Evolutionary conservation across 2,888 invertebrate species (phyloP), one percentile per base, ranked within the genome.

Genomic region (Eupsilia transversa): DNA sequence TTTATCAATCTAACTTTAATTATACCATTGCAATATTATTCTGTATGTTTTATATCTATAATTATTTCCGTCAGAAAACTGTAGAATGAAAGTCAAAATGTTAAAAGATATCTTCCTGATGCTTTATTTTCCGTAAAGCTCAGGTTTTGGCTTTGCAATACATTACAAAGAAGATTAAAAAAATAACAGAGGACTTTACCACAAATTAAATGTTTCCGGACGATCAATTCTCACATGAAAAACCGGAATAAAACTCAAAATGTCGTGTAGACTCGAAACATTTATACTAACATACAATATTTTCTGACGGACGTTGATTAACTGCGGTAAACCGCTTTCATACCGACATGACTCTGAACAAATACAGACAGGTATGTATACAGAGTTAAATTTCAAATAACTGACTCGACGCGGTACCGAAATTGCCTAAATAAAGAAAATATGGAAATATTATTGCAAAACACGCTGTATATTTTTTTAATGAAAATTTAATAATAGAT

Each of bases 321-420:
- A 66, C 68, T 54, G 54, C 23, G 66, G 73, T 78, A 30, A 78
- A 70, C 83, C 67, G 64, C 63, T 73, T 71, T 73, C 63, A 71
- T 74, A 49, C 49, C 38, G 14, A 66, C 63, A 64, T 54, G 14
- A 17, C 14, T 64, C 30, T 49, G 23, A 65, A 35, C n/a, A 59
- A 63, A 82, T 59, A 79, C 43, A 46, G 46, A 68, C 33, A 17
- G n/a, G 20, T 64, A 52, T 27, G 17, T 67, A 63, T 17, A 20
- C 35, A 67, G 52, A 30, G 41, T 41, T 57, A 43, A 52, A 71
- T 72, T 65, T 33, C 30, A 35, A 79, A 65, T 72, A 65, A 59
- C 72, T 65, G 23, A 79, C 17, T 72, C 33, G 33, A 38, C 3
- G n/a, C 2, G 20, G 30, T 43, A 30, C 35, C 7, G n/a, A n/a